A percentile compares a stretch with the other conserved stretches of the same genome.
Conservation (phyloP, 2,113 vertebrate genomes). For the Otus sunia region DNA sequence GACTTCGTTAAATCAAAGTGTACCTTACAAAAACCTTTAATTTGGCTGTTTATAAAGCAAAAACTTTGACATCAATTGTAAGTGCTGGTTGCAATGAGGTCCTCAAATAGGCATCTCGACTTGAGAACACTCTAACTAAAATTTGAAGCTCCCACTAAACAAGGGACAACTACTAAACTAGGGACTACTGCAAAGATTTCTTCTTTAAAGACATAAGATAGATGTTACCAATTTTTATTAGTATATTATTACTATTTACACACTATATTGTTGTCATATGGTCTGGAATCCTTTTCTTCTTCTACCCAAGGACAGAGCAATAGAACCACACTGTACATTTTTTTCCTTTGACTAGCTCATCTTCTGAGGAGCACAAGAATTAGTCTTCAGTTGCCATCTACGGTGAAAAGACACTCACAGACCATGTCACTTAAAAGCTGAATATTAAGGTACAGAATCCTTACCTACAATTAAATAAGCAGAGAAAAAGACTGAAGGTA, state of each 20-base stretch:
- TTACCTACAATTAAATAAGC: neutral
- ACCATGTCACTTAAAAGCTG: neutral
- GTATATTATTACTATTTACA: neutral
- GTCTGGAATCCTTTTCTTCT: neutral
- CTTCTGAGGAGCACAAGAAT: neutral
- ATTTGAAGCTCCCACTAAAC: neutral
- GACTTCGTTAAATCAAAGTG: neutral
- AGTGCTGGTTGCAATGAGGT: neutral
- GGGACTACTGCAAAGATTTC: neutral
- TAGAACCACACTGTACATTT: neutral
- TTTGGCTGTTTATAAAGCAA: neutral
- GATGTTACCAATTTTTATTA: neutral
- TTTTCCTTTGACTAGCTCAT: neutral
- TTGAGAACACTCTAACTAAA: neutral
- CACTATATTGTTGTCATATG: neutral
- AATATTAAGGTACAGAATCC: neutral
- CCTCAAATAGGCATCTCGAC: neutral
- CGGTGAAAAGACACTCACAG: neutral
- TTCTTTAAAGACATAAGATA: neutral
- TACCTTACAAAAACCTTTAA: neutral
- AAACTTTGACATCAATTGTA: neutral
- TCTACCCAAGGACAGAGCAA: neutral
- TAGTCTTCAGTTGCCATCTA: neutral
- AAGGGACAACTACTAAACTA: neutral
- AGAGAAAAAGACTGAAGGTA: neutral